phyloP scores from a whole-genome alignment of 2,113 vertebrate genomes.

The Thalassoma bifasciatum region DNA sequence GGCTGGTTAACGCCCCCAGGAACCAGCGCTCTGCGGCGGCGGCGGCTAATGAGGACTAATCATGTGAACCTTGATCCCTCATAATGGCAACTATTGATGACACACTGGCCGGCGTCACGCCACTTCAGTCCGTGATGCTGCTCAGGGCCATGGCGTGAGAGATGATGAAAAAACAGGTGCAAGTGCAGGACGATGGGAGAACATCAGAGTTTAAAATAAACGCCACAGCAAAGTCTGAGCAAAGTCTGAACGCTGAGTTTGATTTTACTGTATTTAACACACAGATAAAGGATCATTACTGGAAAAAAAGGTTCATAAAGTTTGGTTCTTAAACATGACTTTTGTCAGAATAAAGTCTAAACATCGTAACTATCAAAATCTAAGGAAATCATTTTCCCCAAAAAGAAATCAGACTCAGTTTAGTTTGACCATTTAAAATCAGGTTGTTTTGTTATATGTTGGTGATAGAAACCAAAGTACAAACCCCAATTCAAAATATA shows the following conservation, averaged over 20 bases:
- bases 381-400: no score
- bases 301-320: no score
- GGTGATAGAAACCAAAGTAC: no score
- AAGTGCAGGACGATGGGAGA: not conserved
- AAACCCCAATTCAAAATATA: no score
- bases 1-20: constrained; percentile 55
- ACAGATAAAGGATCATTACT: not conserved
- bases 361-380: no score
- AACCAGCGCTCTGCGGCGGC: constrained; percentile 61
- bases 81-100: constrained; percentile 21
- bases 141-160: not conserved
- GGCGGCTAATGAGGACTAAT: constrained; percentile 65
- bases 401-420: no score
- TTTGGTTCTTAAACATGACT: no score
- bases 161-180: constrained; percentile 26
- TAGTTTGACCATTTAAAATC: no score
- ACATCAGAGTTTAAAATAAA: not conserved
- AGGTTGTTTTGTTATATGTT: no score
- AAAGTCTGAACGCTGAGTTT: no score
- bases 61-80: not conserved
- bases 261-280: not conserved
- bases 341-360: no score
- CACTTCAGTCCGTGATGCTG: constrained; percentile 18
- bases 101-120: not conserved
- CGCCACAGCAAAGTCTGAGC: not conserved